Percentiles rank a stretch among this genome's conserved stretches.
Evolutionary conservation across 2,797 vertebrate genomes (phyloP).

Genomic region (Adelosebastes latens): DNA sequence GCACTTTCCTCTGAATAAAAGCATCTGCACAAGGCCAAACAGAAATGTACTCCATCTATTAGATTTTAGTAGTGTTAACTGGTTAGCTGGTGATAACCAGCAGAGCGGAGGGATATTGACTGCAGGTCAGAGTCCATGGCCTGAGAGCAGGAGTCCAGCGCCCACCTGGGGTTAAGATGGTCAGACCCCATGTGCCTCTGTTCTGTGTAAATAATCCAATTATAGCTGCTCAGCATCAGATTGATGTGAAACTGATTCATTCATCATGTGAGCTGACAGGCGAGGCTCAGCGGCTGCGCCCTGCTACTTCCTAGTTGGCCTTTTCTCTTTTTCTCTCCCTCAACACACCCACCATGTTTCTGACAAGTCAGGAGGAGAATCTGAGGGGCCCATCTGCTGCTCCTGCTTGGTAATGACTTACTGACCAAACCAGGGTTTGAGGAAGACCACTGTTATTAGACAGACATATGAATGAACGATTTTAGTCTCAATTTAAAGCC

Average conservation of each 20-base stretch:
- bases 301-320: constrained; percentile 24
- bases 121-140: constrained; percentile 61
- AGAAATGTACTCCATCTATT: background rate
- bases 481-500: background rate
- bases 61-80: constrained; percentile 30
- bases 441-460: constrained; percentile 10
- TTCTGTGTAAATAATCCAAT: constrained; percentile 84
- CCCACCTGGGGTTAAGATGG: constrained; percentile 72
- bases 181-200: constrained; percentile 70
- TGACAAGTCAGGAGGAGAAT: constrained; percentile 45
- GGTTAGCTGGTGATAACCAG: constrained; percentile 59
- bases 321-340: constrained; percentile 14
- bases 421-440: background rate
- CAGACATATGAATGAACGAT: background rate
- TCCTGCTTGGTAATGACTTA: constrained; percentile 19
- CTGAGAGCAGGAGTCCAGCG: constrained; percentile 59
- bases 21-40: background rate
- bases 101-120: constrained; percentile 58
- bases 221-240: constrained; percentile 79
- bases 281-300: constrained; percentile 38
- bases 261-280: constrained; percentile 82
- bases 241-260: constrained; percentile 83
- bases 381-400: constrained; percentile 43
- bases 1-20: background rate
- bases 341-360: constrained; percentile 42